Percentiles rank a stretch among this genome's conserved stretches.
phyloP scores from a whole-genome alignment of 2,797 vertebrate genomes.

The Sebastes paucispinis region DNA sequence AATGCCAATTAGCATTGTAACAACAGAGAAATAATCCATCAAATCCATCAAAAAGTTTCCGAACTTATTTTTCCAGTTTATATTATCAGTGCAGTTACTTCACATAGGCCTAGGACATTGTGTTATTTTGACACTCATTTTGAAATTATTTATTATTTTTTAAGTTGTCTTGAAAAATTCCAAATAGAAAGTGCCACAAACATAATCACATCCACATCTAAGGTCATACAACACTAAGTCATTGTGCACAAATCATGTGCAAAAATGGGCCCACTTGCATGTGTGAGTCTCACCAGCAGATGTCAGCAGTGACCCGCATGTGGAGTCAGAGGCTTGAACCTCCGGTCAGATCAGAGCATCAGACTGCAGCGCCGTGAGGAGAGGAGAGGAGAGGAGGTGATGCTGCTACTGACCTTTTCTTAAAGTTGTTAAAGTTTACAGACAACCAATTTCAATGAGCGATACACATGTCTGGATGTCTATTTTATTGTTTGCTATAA shows the following conservation, averaged over 20 bases:
- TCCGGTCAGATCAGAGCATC: neutral
- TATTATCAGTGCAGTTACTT: neutral
- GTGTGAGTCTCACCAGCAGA: constrained; percentile 57
- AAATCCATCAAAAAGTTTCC: too few species aligned
- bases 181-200: neutral
- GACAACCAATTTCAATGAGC: neutral
- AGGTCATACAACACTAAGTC: neutral
- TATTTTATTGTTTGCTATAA: neutral
- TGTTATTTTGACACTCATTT: neutral
- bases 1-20: too few species aligned
- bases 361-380: neutral
- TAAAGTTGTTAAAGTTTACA: constrained; percentile 11
- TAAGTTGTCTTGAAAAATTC: too few species aligned
- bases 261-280: neutral
- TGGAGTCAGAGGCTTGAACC: neutral
- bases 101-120: neutral
- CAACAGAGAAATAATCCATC: too few species aligned
- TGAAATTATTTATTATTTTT: too few species aligned
- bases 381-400: neutral
- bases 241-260: neutral
- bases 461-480: neutral
- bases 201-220: neutral
- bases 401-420: constrained; percentile 13
- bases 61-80: too few species aligned
- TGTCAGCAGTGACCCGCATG: constrained; percentile 50